A percentile compares a stretch with the other conserved stretches of the same genome.
Conservation (phyloP, 2,113 vertebrate species). For the Passerina amoena region DNA sequence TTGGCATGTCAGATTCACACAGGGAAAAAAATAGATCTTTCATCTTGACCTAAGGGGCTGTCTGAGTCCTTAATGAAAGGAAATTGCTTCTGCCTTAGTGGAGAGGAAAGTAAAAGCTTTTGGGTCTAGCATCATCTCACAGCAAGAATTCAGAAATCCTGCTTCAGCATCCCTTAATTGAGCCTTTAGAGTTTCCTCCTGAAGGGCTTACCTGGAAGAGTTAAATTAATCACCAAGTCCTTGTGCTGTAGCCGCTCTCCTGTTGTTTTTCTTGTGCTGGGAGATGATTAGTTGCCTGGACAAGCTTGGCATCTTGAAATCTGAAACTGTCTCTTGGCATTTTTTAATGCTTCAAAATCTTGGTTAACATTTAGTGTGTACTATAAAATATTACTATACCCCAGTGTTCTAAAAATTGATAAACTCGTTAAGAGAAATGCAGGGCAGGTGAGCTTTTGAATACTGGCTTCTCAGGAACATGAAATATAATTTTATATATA, state of each 20-base stretch:
- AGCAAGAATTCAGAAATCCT: constrained; percentile 3
- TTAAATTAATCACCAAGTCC: constrained; percentile 27
- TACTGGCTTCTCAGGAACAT: constrained; percentile 26
- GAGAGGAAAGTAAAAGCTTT: constrained; percentile 25
- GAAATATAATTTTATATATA: not conserved
- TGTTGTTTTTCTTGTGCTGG: constrained; percentile 4
- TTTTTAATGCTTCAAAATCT: constrained; percentile 30
- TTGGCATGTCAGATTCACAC: not conserved
- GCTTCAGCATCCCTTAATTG: constrained; percentile 17
- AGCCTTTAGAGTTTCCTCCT: constrained; percentile 12
- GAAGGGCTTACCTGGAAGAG: constrained; percentile 32
- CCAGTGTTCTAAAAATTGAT: constrained; percentile 57
- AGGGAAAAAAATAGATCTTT: not conserved
- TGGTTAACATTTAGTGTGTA: constrained; percentile 32
- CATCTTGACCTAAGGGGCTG: constrained; percentile 27
- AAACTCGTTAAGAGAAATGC: constrained; percentile 42
- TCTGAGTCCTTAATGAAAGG: constrained; percentile 32
- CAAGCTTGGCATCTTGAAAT: constrained; percentile 44
- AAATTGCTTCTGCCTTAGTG: constrained; percentile 29
- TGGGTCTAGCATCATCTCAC: constrained; percentile 24
- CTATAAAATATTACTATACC: constrained; percentile 42
- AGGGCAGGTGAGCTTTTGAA: not conserved
- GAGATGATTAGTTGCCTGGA: constrained; percentile 33
- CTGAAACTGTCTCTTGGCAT: not conserved
- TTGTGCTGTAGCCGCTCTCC: not conserved